A percentile compares a stretch with the other conserved stretches of the same genome.
Conservation (phyloP, 2,888 invertebrate species). For the Argyresthia albistria region DNA sequence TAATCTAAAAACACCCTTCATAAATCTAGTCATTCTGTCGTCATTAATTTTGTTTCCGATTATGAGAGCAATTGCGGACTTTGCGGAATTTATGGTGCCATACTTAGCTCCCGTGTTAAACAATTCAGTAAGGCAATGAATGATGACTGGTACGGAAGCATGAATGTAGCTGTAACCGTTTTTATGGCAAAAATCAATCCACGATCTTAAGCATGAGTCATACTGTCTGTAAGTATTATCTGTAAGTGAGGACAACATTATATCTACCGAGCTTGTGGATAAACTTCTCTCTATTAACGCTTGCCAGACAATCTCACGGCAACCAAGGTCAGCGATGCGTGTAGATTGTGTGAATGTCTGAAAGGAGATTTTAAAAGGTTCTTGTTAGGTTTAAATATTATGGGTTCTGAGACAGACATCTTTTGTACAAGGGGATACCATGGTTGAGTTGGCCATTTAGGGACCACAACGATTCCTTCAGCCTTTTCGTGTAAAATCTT, state of each 20-base stretch:
- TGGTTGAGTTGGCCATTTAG: conserved; percentile 19
- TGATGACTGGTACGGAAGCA: not conserved
- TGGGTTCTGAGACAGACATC: conserved; percentile 1
- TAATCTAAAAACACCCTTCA: conserved; percentile 9
- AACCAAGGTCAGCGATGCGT: conserved; percentile 8
- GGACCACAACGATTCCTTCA: conserved; percentile 22
- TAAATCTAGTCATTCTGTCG: conserved; percentile 9
- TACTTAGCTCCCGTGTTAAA: not conserved
- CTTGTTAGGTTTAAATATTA: conserved; percentile 8
- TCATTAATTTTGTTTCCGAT: conserved; percentile 1
- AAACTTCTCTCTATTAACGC: conserved; percentile 1
- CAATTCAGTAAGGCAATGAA: not conserved
- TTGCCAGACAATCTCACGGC: conserved; percentile 9
- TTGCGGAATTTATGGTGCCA: conserved; percentile 4
- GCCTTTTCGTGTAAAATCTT: conserved; percentile 23
- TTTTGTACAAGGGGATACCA: conserved; percentile 22
- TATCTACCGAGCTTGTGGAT: conserved; percentile 13
- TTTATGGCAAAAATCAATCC: conserved; percentile 7
- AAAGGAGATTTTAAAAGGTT: conserved; percentile 8
- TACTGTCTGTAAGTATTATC: no score
- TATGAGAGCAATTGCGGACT: conserved; percentile 4
- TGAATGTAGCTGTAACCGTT: not conserved
- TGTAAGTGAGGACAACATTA: no score
- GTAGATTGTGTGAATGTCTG: conserved; percentile 6
- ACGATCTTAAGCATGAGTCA: conserved; percentile 7